Base-by-base conservation (phyloP, 23 tunicate species). In the Trididemnum nubilum region DNA sequence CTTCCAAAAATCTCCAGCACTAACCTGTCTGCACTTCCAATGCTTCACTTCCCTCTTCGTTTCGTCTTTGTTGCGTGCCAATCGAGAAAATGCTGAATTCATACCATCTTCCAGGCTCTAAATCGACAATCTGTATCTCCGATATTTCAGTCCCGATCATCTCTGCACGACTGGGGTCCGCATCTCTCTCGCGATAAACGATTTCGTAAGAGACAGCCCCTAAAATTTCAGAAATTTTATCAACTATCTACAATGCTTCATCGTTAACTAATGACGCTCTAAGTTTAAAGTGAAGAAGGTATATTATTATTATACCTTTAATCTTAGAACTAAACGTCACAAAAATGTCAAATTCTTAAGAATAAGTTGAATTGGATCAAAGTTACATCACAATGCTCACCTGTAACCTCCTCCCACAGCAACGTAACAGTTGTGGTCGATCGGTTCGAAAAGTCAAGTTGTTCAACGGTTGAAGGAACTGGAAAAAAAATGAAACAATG, bases 101-200 rank as follows among this genome's bases (percentile, higher is more conserved):
- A 36, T 85, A 90, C 96, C 96, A 85, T 19, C 72, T 81, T 29
- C 96, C 96, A 2, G 89, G 86, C 15, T 64, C 27, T 37, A 90
- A 72, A 29, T 64, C 85, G 2, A 36, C 34, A 31, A 85, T 65
- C 24, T 32, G 36, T 26, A 63, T 65, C 72, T 83, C 36, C 15
- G 78, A 9, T n/a, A 9, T 49, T 63, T 19, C 69, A 15, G 7
- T 28, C 40, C 29, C 7, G 34, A 40, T 28, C 0, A 25, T 7
- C 12, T 30, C 50, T 21, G 21, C 25, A 21, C 4, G 5, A 33
- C 33, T 7, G 22, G 74, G 74, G 7, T 67, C 25, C 9, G 81
- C 28, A 22, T 67, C 81, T 30, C 67, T 7, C n/a, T 4, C 36
- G 23, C 67, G 65, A 37, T 77, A 77, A 26, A 28, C 4, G 18